phyloP scores from a whole-genome alignment of 2,113 vertebrate species.

The Sebastes fasciatus region DNA sequence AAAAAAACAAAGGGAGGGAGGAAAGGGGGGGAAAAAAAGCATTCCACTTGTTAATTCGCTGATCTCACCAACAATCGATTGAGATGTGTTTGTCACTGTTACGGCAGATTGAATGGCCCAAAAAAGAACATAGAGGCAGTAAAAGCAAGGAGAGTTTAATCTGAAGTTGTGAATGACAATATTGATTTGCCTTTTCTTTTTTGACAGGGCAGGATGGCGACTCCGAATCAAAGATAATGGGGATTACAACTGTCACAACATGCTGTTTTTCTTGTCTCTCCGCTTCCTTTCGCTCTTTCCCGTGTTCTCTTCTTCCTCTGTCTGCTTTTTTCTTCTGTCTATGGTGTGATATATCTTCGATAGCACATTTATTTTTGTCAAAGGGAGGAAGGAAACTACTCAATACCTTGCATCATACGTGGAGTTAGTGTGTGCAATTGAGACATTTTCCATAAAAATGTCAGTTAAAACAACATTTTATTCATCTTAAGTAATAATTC shows the following conservation, averaged over 20 bases:
- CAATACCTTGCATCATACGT: conserved; percentile 11
- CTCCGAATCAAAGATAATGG: conserved; percentile 71
- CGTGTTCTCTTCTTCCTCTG: conserved; percentile 9
- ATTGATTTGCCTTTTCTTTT: conserved; percentile 83
- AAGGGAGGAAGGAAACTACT: not conserved
- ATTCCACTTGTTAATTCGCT: conserved; percentile 81
- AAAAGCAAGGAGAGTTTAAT: conserved; percentile 79
- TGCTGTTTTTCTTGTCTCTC: conserved; percentile 43
- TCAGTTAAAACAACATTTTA: not conserved
- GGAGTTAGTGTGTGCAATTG: not conserved
- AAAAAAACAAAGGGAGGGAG: conserved; percentile 53
- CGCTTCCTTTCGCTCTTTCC: conserved; percentile 24
- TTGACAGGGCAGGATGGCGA: conserved; percentile 73
- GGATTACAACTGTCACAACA: conserved; percentile 66
- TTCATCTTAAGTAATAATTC: conserved; percentile 13
- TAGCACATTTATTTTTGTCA: conserved; percentile 49
- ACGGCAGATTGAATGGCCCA: conserved; percentile 73
- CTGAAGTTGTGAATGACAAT: conserved; percentile 85
- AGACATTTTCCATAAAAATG: not conserved
- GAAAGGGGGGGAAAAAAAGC: conserved; percentile 34
- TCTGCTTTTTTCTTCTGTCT: conserved; percentile 15
- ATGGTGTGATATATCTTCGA: conserved; percentile 44
- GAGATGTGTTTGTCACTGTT: conserved; percentile 78
- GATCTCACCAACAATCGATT: conserved; percentile 83
- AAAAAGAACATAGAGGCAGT: conserved; percentile 76